A percentile compares a stretch with the other conserved stretches of the same genome.
Evolutionary conservation across 2,888 invertebrate genomes (phyloP).

Genomic region (Keiferia lycopersicella): DNA sequence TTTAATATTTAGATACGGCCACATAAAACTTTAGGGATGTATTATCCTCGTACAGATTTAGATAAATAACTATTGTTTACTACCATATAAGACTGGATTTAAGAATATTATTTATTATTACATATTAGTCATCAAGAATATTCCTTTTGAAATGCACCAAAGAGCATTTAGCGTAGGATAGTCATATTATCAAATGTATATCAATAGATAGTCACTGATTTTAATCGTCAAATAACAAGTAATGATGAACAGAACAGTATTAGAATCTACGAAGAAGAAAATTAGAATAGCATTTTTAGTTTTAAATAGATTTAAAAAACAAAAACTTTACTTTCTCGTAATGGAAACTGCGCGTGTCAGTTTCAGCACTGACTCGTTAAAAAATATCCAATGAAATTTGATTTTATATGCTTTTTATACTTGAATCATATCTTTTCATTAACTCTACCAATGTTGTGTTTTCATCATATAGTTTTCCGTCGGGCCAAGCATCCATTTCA

Average conservation of each 20-base stretch:
- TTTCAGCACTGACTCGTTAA: too few species aligned
- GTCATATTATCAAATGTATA: constrained; percentile 26
- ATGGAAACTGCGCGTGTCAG: too few species aligned
- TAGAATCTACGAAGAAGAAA: background rate
- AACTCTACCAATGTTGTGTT: too few species aligned
- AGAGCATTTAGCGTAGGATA: constrained; percentile 33
- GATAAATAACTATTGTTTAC: constrained; percentile 22
- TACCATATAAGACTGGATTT: constrained; percentile 31
- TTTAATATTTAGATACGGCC: background rate
- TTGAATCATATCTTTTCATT: too few species aligned
- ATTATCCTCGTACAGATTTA: background rate
- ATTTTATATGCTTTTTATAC: too few species aligned
- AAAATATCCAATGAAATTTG: too few species aligned
- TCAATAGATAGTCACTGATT: constrained; percentile 10
- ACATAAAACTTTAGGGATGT: background rate
- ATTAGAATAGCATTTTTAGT: constrained; percentile 21
- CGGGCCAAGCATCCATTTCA: too few species aligned
- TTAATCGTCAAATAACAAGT: background rate
- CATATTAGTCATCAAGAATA: constrained; percentile 27
- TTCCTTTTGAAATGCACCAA: constrained; percentile 33
- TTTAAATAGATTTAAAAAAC: background rate
- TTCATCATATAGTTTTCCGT: too few species aligned
- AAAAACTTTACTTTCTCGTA: background rate
- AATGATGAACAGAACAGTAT: constrained; percentile 18
- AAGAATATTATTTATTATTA: constrained; percentile 22